phyloP scores from a whole-genome alignment of 2,888 invertebrate genomes.

The Pseudococcus viburni region DNA sequence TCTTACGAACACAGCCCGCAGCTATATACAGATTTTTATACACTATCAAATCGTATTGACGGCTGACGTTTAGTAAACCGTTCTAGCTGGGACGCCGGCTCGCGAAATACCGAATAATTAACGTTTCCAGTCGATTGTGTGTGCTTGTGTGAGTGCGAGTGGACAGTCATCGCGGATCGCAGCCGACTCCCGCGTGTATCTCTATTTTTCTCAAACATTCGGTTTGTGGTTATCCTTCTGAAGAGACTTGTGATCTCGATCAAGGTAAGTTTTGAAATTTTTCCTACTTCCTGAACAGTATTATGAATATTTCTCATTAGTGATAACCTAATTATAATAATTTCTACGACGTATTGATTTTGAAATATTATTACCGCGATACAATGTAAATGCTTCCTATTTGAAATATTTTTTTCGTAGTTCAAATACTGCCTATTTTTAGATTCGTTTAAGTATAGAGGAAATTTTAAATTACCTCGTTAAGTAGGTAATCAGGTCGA shows the following conservation, averaged over 20 bases:
- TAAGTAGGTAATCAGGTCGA: not conserved
- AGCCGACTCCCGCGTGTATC: not conserved
- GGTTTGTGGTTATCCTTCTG: constrained; percentile 53
- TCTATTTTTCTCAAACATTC: not conserved
- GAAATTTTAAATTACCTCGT: not conserved
- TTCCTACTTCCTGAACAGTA: constrained; percentile 12
- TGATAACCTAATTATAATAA: constrained; percentile 14
- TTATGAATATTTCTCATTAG: not conserved
- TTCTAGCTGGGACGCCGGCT: not conserved
- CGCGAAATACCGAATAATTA: constrained; percentile 25
- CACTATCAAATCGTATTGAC: not conserved
- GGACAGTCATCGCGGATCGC: not conserved
- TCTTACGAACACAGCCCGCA: not conserved
- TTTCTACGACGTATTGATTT: not conserved
- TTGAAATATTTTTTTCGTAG: not conserved
- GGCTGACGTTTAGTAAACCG: constrained; percentile 5
- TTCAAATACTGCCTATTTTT: not conserved
- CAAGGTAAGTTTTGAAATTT: constrained; percentile 20
- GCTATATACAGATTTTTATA: not conserved
- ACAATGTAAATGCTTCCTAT: not conserved
- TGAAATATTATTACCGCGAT: not conserved
- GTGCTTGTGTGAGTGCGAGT: not conserved
- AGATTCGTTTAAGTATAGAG: not conserved
- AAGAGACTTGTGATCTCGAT: constrained; percentile 12
- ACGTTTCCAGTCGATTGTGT: not conserved